Percentiles rank a stretch among this genome's conserved stretches.
These are phyloP conservation scores for Astreopora myriophthalma DNA, from an alignment of 64 coral and sea anemone genomes.

Conservation along the genomic window DNA sequence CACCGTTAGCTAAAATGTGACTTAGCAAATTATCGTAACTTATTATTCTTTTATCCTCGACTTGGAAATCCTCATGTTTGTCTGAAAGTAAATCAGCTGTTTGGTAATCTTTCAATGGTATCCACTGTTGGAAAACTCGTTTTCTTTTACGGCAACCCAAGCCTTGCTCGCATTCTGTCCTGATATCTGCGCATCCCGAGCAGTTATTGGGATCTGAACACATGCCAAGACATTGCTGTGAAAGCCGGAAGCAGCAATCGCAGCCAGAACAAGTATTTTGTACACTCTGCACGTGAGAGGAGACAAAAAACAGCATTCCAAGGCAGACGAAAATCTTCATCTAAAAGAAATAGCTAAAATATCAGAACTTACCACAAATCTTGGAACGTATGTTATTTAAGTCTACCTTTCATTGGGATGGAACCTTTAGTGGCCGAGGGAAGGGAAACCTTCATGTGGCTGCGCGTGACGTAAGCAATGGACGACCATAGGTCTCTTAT, in stretches of 20 bases:
- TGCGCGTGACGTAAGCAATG: too few relatives aligned
- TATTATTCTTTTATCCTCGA: not conserved
- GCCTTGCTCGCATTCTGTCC: not conserved
- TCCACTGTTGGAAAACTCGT: not conserved
- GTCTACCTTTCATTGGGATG: too few relatives aligned
- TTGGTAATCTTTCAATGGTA: not conserved
- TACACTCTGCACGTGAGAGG: not conserved
- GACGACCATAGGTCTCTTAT: too few relatives aligned
- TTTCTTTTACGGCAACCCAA: not conserved
- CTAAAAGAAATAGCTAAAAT: slow-evolving; percentile 12
- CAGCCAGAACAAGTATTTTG: not conserved
- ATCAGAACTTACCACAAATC: too few relatives aligned
- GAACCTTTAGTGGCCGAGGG: too few relatives aligned
- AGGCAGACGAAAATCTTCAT: not conserved
- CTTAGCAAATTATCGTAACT: not conserved
- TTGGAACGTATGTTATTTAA: too few relatives aligned
- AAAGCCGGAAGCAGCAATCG: not conserved
- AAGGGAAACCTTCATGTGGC: too few relatives aligned
- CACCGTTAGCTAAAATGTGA: not conserved
- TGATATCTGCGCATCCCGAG: not conserved
- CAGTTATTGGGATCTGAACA: not conserved
- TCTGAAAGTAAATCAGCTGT: not conserved
- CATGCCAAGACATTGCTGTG: not conserved
- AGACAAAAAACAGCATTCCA: not conserved
- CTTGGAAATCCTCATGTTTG: not conserved